Base-by-base conservation (phyloP, 1,140 invertebrate species). In the Muscidifurax raptorellus region DNA sequence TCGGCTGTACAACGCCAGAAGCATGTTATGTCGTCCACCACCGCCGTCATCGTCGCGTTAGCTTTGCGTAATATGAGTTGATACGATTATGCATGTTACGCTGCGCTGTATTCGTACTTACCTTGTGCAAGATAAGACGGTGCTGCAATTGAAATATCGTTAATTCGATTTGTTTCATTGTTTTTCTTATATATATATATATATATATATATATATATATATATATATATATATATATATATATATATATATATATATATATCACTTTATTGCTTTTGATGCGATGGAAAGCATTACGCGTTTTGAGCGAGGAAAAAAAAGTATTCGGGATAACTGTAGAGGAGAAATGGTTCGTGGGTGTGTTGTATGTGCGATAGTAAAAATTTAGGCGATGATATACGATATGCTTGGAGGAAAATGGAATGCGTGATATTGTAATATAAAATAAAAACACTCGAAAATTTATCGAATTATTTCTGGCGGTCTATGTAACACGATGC, bases 51-150 rank as follows among this genome's bases (percentile, higher is more conserved):
- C 64, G 64, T 27, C 27, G 22, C 64, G 22, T 67, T 27, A n/a
- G 66, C 66, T 69, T 69, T 69, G 64, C 64, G 64, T 67, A 27
- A 67, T 27, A 27, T 30, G 27, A 69, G 66, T 67, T 67, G 64
- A 67, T 67, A 67, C 64, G 7, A 69, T 69, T 69, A 28, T 28
- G 66, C 66, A 69, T 27, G 27, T 69, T 69, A 18, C 6, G 12
- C 9, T 7, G 59, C 59, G 66, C 28, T 30, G 22, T 69, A 69
- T 69, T 69, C 10, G 25, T 30, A 9, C n/a, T n/a, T n/a, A n/a
- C 18, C 25, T 69, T 69, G 13, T 28, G 66, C 28, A 10, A 28
- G 27, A 28, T 69, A 28, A 69, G 27, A 69, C 66, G 10, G 10
- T 18, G 66, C 25, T 69, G 66, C 5, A 28, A 69, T 69, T 69